Percentiles rank a stretch among this genome's conserved stretches.
Evolutionary conservation across 2,888 invertebrate species (phyloP).

Genomic region (Seladonia tumulorum): DNA sequence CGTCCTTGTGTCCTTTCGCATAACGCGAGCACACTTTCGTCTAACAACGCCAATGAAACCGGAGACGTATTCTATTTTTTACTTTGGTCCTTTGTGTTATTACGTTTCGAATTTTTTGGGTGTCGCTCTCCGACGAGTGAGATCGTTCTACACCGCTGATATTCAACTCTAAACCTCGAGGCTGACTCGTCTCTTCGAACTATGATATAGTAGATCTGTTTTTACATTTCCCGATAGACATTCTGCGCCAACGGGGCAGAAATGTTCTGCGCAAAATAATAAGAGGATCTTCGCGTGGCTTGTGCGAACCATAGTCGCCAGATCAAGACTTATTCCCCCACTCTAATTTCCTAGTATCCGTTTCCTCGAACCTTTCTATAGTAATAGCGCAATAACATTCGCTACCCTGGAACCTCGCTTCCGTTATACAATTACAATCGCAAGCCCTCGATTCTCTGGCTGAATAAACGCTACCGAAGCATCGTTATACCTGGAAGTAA

Average conservation of each 20-base stretch:
- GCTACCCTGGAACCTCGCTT: slow-evolving; percentile 17
- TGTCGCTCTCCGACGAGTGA: not conserved
- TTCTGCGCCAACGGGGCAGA: not conserved
- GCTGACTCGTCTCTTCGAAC: slow-evolving; percentile 5
- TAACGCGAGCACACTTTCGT: not conserved
- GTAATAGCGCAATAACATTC: slow-evolving; percentile 61
- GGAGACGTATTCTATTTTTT: slow-evolving; percentile 10
- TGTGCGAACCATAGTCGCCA: not conserved
- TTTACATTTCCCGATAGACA: not conserved
- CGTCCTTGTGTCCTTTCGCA: not conserved
- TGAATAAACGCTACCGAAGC: slow-evolving; percentile 40
- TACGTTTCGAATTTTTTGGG: slow-evolving; percentile 6
- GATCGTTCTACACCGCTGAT: not conserved
- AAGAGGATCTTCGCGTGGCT: not conserved
- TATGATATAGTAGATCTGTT: not conserved
- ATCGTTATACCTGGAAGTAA: slow-evolving; percentile 29
- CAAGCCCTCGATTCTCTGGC: slow-evolving; percentile 16
- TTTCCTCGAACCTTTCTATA: slow-evolving; percentile 6
- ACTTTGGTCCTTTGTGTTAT: slow-evolving; percentile 23
- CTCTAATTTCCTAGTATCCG: not conserved
- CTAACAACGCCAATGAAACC: slow-evolving; percentile 5
- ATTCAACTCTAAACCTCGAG: not conserved
- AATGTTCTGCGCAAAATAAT: not conserved
- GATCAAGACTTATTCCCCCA: too few species aligned
- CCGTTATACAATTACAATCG: slow-evolving; percentile 13